Conservation (phyloP, 1,140 invertebrate species). For the Mylabris phalerata region DNA sequence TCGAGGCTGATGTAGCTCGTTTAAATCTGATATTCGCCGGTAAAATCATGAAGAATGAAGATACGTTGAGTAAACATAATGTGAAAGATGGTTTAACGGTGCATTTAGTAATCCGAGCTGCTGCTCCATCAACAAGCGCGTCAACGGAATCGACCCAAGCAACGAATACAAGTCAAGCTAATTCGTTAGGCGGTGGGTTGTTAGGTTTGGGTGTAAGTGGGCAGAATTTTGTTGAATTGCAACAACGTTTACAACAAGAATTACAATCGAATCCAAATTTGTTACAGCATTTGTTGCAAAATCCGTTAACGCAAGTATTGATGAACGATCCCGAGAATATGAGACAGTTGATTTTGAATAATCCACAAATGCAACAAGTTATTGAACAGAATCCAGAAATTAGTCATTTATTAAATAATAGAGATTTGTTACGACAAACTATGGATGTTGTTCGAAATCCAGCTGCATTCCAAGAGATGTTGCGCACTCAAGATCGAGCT, state of each 20-base stretch:
- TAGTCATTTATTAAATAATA: slow-evolving; percentile 96
- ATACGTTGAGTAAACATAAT: slow-evolving; percentile 79
- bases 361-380: slow-evolving; percentile 95
- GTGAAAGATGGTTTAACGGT: slow-evolving; percentile 93
- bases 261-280: slow-evolving; percentile 85
- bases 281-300: slow-evolving; percentile 86
- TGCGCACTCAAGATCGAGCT: slow-evolving; percentile 93
- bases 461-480: slow-evolving; percentile 92
- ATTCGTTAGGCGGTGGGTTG: slow-evolving; percentile 72
- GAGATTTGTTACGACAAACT: slow-evolving; percentile 87
- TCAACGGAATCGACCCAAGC: slow-evolving; percentile 31
- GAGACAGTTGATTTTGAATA: slow-evolving; percentile 81
- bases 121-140: slow-evolving; percentile 51
- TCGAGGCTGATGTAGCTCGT: slow-evolving; percentile 78
- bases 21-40: slow-evolving; percentile 96
- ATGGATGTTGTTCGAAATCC: slow-evolving; percentile 96
- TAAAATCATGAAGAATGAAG: slow-evolving; percentile 96
- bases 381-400: slow-evolving; percentile 97
- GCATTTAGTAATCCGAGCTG: slow-evolving; percentile 86
- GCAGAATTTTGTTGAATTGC: slow-evolving; percentile 79
- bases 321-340: slow-evolving; percentile 96
- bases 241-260: slow-evolving; percentile 84
- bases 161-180: slow-evolving; percentile 53
- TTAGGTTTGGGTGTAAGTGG: slow-evolving; percentile 73
- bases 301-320: slow-evolving; percentile 88